Base-by-base conservation (phyloP, 1,140 invertebrate species). In the Homarus americanus region DNA sequence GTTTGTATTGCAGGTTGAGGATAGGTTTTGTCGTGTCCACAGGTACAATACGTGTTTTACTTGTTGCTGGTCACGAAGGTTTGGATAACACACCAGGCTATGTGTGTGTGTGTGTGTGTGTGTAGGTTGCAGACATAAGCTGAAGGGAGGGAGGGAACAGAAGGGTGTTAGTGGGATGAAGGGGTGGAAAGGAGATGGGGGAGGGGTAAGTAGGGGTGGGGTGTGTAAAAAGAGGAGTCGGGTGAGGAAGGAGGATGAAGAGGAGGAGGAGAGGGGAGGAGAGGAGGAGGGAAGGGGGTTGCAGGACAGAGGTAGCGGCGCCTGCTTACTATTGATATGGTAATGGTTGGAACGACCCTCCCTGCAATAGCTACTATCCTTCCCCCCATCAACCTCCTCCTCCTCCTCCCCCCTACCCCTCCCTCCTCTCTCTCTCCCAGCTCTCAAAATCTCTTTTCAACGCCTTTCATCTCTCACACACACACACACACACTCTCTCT, bases 251-350 rank as follows among this genome's bases (percentile, higher is more conserved):
- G 20, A 24, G n/a, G 63, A 24, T 10, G 36, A 0, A 28, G 36
- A n/a, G 72, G 7, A 41, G 53, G 32, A n/a, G 34, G 72, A 40
- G n/a, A 36, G 28, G 4, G n/a, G 34, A 49, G 38, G 41, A 28
- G n/a, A 28, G 32, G 12, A n/a, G 76, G 63, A 17, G 44, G n/a
- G 38, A 34, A 28, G 36, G 76, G 63, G n/a, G 44, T 34, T 63
- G 78, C 34, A 53, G 32, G 75, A 80, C 49, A 80, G 75, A 79
- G 86, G 53, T 40, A 80, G 86, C n/a, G 75, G 32, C 24, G 53
- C 69, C 41, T 73, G 40, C 69, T 32, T 86, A 44, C 76, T 40
- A 79, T 87, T 87, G 40, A 79, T 80, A 79, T 87, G 85, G 85
- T 87, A 79, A 79, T 79, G 49, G 49, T 4, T 40, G 76, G 24